phyloP scores from a whole-genome alignment of 2,113 vertebrate species.

The Scophthalmus maximus region DNA sequence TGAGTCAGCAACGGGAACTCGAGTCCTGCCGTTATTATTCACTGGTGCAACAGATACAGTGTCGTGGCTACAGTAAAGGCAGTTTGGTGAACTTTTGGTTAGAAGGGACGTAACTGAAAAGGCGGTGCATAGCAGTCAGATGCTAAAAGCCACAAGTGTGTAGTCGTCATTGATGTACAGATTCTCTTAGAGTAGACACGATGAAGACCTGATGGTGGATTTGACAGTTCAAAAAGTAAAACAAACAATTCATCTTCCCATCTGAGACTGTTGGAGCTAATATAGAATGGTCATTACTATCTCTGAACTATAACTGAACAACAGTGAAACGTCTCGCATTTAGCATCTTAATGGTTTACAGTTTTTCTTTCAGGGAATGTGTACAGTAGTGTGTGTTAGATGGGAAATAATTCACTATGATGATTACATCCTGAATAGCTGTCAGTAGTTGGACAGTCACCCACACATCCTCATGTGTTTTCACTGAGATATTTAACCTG shows the following conservation, averaged over 20 bases:
- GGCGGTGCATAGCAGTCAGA: too few relatives aligned
- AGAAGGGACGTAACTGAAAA: background rate
- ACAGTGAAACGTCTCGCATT: too few relatives aligned
- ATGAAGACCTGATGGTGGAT: background rate
- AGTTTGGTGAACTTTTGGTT: background rate
- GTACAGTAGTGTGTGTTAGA: background rate
- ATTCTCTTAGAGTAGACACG: too few relatives aligned
- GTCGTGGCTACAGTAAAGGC: background rate
- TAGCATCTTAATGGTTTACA: too few relatives aligned
- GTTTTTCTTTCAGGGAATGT: too few relatives aligned
- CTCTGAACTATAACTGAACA: too few relatives aligned
- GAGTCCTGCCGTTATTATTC: constrained; percentile 6
- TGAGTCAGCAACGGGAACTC: constrained; percentile 24
- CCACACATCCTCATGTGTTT: background rate
- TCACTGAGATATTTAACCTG: background rate
- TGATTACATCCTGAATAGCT: background rate
- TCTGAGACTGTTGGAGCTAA: too few relatives aligned
- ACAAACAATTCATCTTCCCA: too few relatives aligned
- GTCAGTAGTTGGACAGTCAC: background rate
- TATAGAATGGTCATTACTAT: too few relatives aligned
- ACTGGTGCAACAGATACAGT: background rate
- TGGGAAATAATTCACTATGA: background rate
- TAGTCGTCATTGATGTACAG: background rate
- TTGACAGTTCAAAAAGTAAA: background rate
- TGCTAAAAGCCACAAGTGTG: too few relatives aligned